phyloP scores from a whole-genome alignment of 2,113 vertebrate genomes.

The Dipodomys merriami region DNA sequence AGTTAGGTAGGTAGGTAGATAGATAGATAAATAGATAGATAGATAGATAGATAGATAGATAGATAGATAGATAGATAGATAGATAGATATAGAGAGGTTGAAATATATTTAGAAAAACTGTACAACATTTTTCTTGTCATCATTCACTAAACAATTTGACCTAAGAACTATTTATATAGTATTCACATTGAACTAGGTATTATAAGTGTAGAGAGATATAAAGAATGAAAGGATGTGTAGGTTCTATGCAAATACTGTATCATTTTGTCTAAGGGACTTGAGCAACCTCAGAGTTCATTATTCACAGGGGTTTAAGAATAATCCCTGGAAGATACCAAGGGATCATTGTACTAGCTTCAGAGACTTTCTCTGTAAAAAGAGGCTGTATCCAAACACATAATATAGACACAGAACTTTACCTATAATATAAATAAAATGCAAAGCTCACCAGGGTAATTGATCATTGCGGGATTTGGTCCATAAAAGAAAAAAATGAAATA shows the following conservation, averaged over 20 bases:
- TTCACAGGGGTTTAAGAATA: not conserved
- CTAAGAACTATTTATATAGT: not conserved
- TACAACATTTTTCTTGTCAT: not conserved
- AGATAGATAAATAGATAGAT: no score
- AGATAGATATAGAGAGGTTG: no score
- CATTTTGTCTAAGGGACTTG: not conserved
- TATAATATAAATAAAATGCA: conserved; percentile 1
- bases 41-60: no score
- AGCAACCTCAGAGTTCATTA: not conserved
- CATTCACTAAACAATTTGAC: not conserved
- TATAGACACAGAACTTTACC: not conserved
- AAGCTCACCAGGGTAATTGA: not conserved
- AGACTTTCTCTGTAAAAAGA: not conserved
- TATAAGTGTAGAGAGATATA: not conserved
- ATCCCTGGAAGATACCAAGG: not conserved
- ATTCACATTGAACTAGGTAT: not conserved
- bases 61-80: no score
- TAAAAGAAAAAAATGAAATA: not conserved
- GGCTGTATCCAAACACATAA: not conserved
- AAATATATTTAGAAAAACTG: not conserved
- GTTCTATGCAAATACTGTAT: not conserved
- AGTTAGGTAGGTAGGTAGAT: no score
- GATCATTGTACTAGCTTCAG: not conserved
- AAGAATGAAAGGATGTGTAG: not conserved
- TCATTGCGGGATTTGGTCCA: not conserved